These are phyloP conservation scores for Megaleporinus macrocephalus DNA, from an alignment of 2,113 vertebrate genomes.

Conservation along the genomic window DNA sequence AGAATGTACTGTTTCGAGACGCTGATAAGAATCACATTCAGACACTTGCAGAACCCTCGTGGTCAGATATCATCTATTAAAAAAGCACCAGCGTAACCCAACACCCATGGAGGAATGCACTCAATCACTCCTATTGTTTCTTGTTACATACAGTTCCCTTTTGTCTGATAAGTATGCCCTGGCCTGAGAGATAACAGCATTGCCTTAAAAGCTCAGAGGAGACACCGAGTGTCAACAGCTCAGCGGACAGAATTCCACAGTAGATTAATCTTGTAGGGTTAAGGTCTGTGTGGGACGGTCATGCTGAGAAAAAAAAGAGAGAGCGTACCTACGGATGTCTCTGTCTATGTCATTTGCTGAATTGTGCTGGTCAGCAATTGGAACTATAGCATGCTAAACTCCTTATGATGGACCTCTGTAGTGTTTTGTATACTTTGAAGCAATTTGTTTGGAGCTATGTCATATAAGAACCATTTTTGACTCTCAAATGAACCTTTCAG, in stretches of 20 bases:
- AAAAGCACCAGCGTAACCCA: slow-evolving; percentile 70
- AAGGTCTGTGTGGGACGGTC: slow-evolving; percentile 20
- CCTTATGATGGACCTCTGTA: too few relatives aligned
- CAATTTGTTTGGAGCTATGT: too few relatives aligned
- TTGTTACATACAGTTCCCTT: slow-evolving; percentile 81
- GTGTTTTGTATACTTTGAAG: too few relatives aligned
- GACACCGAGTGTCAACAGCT: slow-evolving; percentile 71
- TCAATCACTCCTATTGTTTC: slow-evolving; percentile 83
- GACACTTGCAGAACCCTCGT: slow-evolving; percentile 43
- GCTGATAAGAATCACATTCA: slow-evolving; percentile 68
- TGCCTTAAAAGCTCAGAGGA: slow-evolving; percentile 74
- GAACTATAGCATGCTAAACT: neutral
- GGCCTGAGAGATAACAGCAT: slow-evolving; percentile 75
- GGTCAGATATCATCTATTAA: slow-evolving; percentile 77
- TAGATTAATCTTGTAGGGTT: slow-evolving; percentile 59
- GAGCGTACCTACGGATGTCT: too few relatives aligned
- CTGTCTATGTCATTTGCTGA: too few relatives aligned
- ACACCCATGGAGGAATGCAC: slow-evolving; percentile 80
- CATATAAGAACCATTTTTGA: too few relatives aligned
- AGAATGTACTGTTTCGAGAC: slow-evolving; percentile 57
- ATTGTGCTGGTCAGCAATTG: neutral
- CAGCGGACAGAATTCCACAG: slow-evolving; percentile 53
- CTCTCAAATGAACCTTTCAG: too few relatives aligned
- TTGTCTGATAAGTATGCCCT: slow-evolving; percentile 75
- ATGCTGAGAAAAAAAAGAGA: neutral